These are phyloP conservation scores for Panthera leo DNA, from an alignment of 2,113 vertebrate species.

Conservation along the genomic window DNA sequence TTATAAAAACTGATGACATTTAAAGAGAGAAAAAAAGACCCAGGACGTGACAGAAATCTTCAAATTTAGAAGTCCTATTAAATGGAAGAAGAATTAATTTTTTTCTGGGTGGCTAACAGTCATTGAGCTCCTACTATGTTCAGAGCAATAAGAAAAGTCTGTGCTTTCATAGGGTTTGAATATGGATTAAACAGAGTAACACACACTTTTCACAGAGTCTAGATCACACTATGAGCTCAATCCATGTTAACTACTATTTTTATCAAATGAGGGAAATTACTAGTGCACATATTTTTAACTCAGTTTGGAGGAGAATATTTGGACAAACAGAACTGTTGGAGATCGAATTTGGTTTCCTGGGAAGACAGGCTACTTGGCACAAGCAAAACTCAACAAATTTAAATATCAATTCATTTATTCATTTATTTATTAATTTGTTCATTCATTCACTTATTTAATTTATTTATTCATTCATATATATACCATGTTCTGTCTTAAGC, in stretches of 20 bases:
- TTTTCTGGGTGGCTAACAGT: not conserved
- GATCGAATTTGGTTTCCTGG: not conserved
- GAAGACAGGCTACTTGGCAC: not conserved
- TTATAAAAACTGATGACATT: not conserved
- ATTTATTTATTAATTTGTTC: no score
- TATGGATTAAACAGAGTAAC: not conserved
- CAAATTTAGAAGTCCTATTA: not conserved
- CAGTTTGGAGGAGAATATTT: not conserved
- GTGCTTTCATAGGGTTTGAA: not conserved
- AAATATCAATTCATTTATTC: not conserved
- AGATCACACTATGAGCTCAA: not conserved
- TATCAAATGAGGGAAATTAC: not conserved
- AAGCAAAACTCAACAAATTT: not conserved
- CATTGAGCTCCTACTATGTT: not conserved
- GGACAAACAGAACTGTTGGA: not conserved
- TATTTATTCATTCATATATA: not conserved
- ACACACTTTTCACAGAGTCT: not conserved
- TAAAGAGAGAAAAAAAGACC: not conserved
- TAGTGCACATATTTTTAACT: not conserved
- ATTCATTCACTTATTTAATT: not conserved
- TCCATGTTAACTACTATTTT: not conserved
- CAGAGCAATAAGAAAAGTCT: not conserved
- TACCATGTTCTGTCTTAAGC: not conserved
- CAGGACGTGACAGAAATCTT: not conserved
- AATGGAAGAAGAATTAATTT: not conserved